These are phyloP conservation scores for Chaetorhynchus papuensis DNA, from an alignment of 2,113 vertebrate species.

Conservation along the genomic window DNA sequence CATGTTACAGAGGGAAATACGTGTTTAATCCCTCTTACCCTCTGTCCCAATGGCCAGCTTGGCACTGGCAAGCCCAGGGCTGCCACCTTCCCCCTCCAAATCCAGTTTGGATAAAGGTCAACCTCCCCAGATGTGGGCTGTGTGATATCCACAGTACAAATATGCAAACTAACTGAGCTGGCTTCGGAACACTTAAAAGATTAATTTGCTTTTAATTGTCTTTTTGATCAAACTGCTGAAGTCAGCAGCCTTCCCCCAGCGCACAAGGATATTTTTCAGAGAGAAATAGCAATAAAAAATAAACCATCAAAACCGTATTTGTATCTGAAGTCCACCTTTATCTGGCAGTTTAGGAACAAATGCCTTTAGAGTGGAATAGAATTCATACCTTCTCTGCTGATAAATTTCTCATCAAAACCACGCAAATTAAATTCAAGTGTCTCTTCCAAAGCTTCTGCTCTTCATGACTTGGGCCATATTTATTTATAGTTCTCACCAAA, in stretches of 20 bases:
- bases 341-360: neutral
- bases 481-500: neutral
- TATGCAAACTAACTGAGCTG: neutral
- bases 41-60: neutral
- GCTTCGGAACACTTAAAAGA: neutral
- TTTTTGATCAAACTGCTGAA: neutral
- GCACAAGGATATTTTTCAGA: neutral
- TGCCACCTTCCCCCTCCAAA: neutral
- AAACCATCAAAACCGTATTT: neutral
- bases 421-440: slow-evolving; percentile 5
- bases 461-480: neutral
- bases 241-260: neutral
- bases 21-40: rapidly evolving
- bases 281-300: neutral
- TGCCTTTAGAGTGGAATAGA: neutral
- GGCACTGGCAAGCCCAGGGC: neutral
- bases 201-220: slow-evolving; percentile 15
- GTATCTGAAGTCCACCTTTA: neutral
- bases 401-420: neutral
- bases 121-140: neutral
- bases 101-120: rapidly evolving
- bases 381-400: neutral
- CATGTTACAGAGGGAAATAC: rapidly evolving
- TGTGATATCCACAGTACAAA: neutral
- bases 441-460: neutral